Percentiles rank a stretch among this genome's conserved stretches.
Conservation (phyloP, 2,888 invertebrate species). For the Agrotis clavis region DNA sequence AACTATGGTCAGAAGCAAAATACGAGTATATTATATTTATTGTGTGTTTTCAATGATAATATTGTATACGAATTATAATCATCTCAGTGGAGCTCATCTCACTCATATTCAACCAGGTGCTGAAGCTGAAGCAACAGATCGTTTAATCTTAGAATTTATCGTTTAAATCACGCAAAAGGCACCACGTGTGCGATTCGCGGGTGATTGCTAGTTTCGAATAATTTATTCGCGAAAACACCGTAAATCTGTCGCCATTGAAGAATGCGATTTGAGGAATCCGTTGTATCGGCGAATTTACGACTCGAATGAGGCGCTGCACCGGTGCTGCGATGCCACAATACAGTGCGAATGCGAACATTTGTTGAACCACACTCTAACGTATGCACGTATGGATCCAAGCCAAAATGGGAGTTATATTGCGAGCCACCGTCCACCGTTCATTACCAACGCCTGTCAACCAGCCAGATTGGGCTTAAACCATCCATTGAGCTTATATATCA, state of each 20-base stretch:
- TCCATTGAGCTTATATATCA: slow-evolving; percentile 56
- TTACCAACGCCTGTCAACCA: slow-evolving; percentile 71
- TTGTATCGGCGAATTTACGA: slow-evolving; percentile 68
- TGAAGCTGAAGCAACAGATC: not conserved
- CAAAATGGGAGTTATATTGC: slow-evolving; percentile 68
- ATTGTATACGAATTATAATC: not conserved
- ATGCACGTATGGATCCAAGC: slow-evolving; percentile 75
- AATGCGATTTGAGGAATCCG: slow-evolving; percentile 66
- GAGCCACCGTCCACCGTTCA: slow-evolving; percentile 66
- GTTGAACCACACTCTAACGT: slow-evolving; percentile 64
- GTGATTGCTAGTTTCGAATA: slow-evolving; percentile 41
- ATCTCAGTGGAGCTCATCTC: not conserved
- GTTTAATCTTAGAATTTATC: slow-evolving; percentile 24
- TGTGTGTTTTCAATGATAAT: not conserved
- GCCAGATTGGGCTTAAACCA: slow-evolving; percentile 70
- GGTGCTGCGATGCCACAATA: slow-evolving; percentile 38
- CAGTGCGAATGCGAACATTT: slow-evolving; percentile 61
- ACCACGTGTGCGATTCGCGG: slow-evolving; percentile 22
- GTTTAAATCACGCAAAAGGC: slow-evolving; percentile 26
- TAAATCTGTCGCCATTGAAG: slow-evolving; percentile 57
- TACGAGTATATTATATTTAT: too few relatives aligned
- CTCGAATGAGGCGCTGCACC: slow-evolving; percentile 52
- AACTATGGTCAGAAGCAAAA: not conserved
- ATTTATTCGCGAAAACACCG: slow-evolving; percentile 56
- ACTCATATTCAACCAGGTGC: not conserved